Evolutionary conservation across 2,888 invertebrate species (phyloP).

Genomic region (Pristionchus exspectatus): DNA sequence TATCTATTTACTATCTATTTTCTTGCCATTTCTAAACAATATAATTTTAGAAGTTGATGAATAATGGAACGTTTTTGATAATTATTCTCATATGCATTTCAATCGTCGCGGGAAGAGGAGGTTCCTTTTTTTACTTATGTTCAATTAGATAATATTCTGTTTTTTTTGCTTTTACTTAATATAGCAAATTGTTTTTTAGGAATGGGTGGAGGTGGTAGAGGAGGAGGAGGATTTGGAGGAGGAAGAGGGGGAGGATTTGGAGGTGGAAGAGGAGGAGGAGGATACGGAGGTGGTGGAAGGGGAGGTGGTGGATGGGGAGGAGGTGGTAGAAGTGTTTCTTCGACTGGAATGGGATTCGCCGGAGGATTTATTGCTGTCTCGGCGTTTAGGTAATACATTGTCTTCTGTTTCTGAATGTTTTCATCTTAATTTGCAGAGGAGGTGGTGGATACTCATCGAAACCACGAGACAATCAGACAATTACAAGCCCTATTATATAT

Average conservation of each 20-base stretch:
- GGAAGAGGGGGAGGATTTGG: background rate
- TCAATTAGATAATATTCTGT: background rate
- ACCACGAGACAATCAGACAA: background rate
- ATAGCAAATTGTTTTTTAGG: background rate
- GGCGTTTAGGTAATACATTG: background rate
- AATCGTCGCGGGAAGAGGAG: background rate
- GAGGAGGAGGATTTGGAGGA: background rate
- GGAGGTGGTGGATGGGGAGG: background rate
- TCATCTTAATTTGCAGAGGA: background rate
- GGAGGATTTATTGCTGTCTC: slow-evolving; percentile 25
- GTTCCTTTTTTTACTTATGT: background rate
- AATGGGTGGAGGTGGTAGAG: background rate
- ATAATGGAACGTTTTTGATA: background rate
- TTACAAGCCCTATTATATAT: background rate
- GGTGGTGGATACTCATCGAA: background rate
- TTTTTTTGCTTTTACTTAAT: background rate
- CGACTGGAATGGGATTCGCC: background rate
- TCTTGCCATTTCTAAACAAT: background rate
- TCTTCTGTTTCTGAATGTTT: background rate
- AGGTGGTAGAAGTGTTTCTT: background rate
- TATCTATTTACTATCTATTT: background rate
- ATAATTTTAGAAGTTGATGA: background rate
- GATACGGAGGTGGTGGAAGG: background rate
- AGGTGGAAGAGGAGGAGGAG: background rate
- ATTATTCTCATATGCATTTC: background rate